Percentiles rank a stretch among this genome's conserved stretches.
Evolutionary conservation across 2,797 vertebrate genomes (phyloP).

Genomic region (Fringilla coelebs): DNA sequence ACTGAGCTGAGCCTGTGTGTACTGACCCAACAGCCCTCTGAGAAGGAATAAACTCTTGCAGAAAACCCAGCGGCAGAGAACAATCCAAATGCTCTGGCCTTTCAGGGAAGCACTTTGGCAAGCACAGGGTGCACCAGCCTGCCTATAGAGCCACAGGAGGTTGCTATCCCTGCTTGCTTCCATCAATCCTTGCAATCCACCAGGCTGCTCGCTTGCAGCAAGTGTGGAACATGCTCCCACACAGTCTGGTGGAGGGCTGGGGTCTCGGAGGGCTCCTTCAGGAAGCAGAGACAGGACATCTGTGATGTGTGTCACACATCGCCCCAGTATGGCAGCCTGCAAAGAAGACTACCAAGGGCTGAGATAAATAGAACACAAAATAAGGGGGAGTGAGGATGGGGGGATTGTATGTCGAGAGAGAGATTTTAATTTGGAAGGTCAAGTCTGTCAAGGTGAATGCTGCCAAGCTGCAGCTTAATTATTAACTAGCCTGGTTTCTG

Average conservation of each 20-base stretch:
- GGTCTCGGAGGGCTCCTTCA: background rate
- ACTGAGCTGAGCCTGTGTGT: background rate
- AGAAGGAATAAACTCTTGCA: background rate
- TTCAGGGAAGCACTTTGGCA: background rate
- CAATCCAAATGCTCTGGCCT: background rate
- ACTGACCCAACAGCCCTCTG: background rate
- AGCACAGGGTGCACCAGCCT: background rate
- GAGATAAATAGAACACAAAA: background rate
- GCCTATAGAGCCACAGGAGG: background rate
- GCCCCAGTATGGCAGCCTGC: fast-evolving
- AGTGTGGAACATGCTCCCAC: fast-evolving
- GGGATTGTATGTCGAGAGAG: background rate
- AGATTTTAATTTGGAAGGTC: constrained; percentile 44
- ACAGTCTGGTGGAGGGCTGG: fast-evolving
- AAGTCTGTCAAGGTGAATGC: constrained; percentile 57
- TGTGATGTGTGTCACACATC: background rate
- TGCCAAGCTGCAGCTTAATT: constrained; percentile 60
- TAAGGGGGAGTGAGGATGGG: background rate
- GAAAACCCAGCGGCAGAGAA: background rate
- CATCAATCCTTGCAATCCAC: background rate
- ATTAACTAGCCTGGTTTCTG: constrained; percentile 64
- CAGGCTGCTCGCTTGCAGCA: background rate
- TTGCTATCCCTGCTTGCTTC: background rate
- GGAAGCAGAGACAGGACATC: background rate
- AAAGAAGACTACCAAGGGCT: background rate